Conservation (phyloP, 2,888 invertebrate genomes). For the Agrilus biguttatus region DNA sequence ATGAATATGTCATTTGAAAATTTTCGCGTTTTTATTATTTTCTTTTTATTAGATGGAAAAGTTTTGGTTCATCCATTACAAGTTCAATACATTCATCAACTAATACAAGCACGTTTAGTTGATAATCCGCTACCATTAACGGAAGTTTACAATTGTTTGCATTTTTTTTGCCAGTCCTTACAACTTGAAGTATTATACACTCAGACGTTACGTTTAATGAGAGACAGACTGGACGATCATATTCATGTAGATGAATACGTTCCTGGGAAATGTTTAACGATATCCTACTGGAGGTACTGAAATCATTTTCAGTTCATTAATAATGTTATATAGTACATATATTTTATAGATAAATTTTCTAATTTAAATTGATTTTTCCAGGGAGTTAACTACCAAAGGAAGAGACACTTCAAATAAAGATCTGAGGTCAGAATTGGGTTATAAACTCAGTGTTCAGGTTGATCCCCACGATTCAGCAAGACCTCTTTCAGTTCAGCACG, state of each 20-base stretch:
- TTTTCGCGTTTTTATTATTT: constrained; percentile 3
- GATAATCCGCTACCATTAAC: constrained; percentile 65
- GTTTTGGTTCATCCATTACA: constrained; percentile 89
- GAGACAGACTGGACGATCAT: constrained; percentile 79
- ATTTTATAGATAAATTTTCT: background rate
- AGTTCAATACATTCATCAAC: constrained; percentile 83
- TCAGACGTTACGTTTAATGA: constrained; percentile 74
- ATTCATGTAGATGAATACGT: constrained; percentile 82
- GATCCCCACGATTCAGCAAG: constrained; percentile 68
- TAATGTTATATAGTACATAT: no score
- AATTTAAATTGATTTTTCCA: constrained; percentile 14
- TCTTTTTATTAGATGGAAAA: constrained; percentile 62
- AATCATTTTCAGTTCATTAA: background rate
- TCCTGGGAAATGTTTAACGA: constrained; percentile 73
- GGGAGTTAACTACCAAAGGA: constrained; percentile 41
- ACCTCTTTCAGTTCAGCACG: constrained; percentile 55
- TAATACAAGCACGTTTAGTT: constrained; percentile 79
- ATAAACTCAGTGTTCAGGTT: constrained; percentile 77
- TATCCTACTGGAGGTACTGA: constrained; percentile 86
- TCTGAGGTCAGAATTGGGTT: constrained; percentile 73
- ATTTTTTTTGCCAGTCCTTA: constrained; percentile 87
- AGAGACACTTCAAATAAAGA: constrained; percentile 35
- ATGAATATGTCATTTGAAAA: background rate
- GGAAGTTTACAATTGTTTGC: constrained; percentile 72
- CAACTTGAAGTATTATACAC: constrained; percentile 85